Evolutionary conservation across 2,113 vertebrate genomes (phyloP).

Genomic region (Mirounga angustirostris): DNA sequence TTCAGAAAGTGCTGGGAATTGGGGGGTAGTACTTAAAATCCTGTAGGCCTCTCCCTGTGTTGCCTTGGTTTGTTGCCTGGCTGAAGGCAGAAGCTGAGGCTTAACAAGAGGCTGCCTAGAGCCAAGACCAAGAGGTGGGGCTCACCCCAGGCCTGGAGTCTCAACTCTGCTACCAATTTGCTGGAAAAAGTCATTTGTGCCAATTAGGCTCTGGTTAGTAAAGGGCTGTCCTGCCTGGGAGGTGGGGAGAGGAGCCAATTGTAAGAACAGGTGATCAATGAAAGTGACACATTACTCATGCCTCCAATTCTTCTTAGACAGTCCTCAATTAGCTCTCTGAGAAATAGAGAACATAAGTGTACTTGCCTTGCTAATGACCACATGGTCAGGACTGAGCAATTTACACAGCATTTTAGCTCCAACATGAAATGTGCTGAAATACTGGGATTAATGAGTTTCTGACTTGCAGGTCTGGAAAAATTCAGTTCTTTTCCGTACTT

Average conservation of each 20-base stretch:
- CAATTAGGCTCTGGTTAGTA: slow-evolving; percentile 51
- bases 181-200: slow-evolving; percentile 47
- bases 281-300: slow-evolving; percentile 21
- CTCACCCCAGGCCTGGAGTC: not conserved
- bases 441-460: not conserved
- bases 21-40: not conserved
- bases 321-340: slow-evolving; percentile 29
- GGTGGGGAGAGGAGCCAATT: not conserved
- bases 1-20: not conserved
- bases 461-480: not conserved
- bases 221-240: not conserved
- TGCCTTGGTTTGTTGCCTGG: not conserved
- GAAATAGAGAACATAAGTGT: not conserved
- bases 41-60: not conserved
- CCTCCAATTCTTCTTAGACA: slow-evolving; percentile 51
- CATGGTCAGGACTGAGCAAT: not conserved
- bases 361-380: not conserved
- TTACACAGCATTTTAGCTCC: not conserved
- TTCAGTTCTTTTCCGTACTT: not conserved
- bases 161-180: slow-evolving; percentile 42
- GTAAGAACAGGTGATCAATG: slow-evolving; percentile 46
- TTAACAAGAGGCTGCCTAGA: not conserved
- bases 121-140: not conserved
- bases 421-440: not conserved
- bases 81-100: not conserved